Percentiles rank a stretch among this genome's conserved stretches.
phyloP scores from a whole-genome alignment of 2,888 invertebrate species.

The Pterobdella sp. region DNA sequence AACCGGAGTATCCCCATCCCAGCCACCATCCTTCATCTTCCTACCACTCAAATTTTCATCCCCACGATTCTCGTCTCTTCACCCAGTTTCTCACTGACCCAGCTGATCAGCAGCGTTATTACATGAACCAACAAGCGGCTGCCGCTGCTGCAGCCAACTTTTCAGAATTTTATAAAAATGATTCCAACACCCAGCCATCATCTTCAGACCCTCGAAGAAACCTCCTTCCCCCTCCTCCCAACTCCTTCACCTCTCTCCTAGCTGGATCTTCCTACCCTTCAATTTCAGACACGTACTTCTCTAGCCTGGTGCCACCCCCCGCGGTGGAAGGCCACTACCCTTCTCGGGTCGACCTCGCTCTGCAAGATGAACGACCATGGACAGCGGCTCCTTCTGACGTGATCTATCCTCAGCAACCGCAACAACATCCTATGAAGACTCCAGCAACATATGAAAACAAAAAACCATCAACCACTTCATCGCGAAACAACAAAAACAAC shows the following conservation, averaged over 20 bases:
- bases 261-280: conserved; percentile 24
- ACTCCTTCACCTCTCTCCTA: conserved; percentile 28
- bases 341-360: neutral
- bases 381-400: conserved; percentile 3
- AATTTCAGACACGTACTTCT: conserved; percentile 23
- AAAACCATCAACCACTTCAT: conserved; percentile 2
- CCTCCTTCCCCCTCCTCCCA: conserved; percentile 15
- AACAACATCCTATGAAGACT: neutral
- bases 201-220: neutral
- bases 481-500: neutral
- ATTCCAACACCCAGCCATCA: neutral
- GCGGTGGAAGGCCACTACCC: neutral
- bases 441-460: conserved; percentile 2
- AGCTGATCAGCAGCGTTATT: conserved; percentile 18
- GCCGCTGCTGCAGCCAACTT: conserved; percentile 2
- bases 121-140: conserved; percentile 19
- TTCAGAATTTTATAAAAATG: conserved; percentile 18
- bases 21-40: neutral
- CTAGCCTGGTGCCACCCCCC: neutral
- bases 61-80: conserved; percentile 16
- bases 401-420: neutral
- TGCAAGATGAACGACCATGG: conserved; percentile 22
- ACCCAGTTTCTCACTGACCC: conserved; percentile 24
- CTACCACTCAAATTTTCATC: conserved; percentile 22
- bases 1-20: neutral